Evolutionary conservation across 2,888 invertebrate species (phyloP).

Genomic region (Philhelius pedissequus): DNA sequence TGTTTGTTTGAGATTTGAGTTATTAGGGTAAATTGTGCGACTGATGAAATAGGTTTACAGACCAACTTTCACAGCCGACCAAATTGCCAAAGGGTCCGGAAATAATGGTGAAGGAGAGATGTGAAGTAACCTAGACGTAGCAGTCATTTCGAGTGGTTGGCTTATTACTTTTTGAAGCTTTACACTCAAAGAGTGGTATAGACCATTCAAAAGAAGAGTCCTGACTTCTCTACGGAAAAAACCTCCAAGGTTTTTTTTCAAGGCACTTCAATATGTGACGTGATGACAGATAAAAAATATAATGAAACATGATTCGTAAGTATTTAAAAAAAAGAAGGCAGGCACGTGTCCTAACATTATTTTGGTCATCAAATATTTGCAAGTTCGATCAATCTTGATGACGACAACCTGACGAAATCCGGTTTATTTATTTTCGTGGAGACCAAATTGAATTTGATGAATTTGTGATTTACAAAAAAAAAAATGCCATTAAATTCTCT

Average conservation of each 20-base stretch:
- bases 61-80: not conserved
- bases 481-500: not conserved
- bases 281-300: not conserved
- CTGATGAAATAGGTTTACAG: not conserved
- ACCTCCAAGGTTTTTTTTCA: not conserved
- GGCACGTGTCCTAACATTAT: not conserved
- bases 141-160: not conserved
- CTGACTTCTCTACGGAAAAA: not conserved
- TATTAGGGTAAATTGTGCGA: constrained; percentile 37
- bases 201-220: not conserved
- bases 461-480: too few relatives aligned
- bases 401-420: too few relatives aligned
- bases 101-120: not conserved
- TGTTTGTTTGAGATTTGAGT: constrained; percentile 4
- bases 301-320: not conserved
- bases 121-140: not conserved
- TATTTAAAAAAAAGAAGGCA: not conserved
- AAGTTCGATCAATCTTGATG: too few relatives aligned
- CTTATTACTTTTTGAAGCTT: not conserved
- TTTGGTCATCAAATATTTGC: not conserved
- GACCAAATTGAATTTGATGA: too few relatives aligned
- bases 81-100: not conserved
- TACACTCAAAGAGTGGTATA: not conserved
- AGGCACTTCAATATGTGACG: not conserved
- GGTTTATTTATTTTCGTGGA: too few relatives aligned